phyloP scores from a whole-genome alignment of 2,888 invertebrate genomes.

The Tenthredo scrophulariae region DNA sequence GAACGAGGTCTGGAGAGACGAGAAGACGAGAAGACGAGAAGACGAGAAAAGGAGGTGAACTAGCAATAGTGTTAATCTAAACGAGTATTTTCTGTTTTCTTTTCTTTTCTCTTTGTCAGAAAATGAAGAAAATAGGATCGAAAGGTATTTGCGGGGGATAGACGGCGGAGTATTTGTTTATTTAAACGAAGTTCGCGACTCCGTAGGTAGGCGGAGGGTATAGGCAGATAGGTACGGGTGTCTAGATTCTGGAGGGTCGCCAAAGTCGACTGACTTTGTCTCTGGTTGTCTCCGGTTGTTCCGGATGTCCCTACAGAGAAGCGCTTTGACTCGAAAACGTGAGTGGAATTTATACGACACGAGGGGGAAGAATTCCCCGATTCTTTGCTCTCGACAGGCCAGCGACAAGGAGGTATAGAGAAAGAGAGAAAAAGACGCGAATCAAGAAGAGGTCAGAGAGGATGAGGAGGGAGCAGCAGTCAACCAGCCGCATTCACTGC shows the following conservation, averaged over 20 bases:
- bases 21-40: not conserved
- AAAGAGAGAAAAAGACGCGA: constrained; percentile 4
- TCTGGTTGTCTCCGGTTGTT: constrained; percentile 51
- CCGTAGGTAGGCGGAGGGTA: not conserved
- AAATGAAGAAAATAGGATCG: not conserved
- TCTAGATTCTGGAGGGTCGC: constrained; percentile 49
- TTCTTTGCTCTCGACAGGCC: constrained; percentile 36
- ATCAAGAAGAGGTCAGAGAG: constrained; percentile 32
- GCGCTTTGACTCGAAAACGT: constrained; percentile 51
- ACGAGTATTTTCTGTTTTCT: not conserved
- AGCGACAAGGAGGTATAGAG: constrained; percentile 1
- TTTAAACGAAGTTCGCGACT: constrained; percentile 43
- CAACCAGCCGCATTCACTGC: constrained; percentile 46
- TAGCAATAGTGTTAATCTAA: not conserved
- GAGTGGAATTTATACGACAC: constrained; percentile 49
- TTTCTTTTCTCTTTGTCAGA: not conserved
- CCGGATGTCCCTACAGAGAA: constrained; percentile 43
- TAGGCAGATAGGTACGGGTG: constrained; percentile 23
- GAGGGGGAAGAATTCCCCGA: constrained; percentile 42
- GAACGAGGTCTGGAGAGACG: not conserved
- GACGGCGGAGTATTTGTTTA: constrained; percentile 26
- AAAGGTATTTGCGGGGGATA: not conserved
- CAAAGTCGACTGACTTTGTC: constrained; percentile 47
- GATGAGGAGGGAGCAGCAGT: not conserved
- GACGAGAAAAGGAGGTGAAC: not conserved